phyloP scores from a whole-genome alignment of 2,797 vertebrate species.

The Lepilemur ruficaudatus region DNA sequence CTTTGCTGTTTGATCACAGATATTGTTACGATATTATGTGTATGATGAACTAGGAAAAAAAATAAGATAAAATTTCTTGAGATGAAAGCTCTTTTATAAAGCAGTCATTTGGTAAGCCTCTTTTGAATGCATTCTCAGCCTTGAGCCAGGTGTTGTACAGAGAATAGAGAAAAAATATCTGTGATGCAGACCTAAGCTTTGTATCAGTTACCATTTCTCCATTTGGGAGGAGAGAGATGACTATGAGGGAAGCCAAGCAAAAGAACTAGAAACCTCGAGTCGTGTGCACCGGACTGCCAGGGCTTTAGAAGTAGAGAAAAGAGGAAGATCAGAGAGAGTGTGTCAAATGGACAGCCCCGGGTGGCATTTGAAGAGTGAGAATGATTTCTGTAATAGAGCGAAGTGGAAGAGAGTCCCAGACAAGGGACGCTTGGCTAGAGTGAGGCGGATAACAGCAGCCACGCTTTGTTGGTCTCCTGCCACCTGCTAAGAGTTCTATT shows the following conservation, averaged over 20 bases:
- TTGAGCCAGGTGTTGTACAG: not conserved
- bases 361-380: not conserved
- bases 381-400: not conserved
- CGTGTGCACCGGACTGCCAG: not conserved
- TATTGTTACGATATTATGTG: not conserved
- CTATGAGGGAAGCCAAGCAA: not conserved
- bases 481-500: not conserved
- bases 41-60: not conserved
- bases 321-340: not conserved
- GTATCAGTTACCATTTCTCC: not conserved
- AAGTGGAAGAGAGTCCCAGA: not conserved
- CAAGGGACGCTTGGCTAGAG: not conserved
- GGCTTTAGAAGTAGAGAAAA: not conserved
- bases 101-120: not conserved
- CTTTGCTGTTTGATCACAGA: not conserved
- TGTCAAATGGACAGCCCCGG: too few relatives aligned
- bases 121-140: not conserved
- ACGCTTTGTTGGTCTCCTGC: not conserved
- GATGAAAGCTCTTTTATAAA: not conserved
- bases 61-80: not conserved
- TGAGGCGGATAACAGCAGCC: fast-evolving
- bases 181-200: not conserved
- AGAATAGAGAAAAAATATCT: not conserved
- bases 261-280: not conserved
- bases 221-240: too few relatives aligned